Evolutionary conservation across 2,113 vertebrate genomes (phyloP).

Genomic region (Prietella phreatophila): DNA sequence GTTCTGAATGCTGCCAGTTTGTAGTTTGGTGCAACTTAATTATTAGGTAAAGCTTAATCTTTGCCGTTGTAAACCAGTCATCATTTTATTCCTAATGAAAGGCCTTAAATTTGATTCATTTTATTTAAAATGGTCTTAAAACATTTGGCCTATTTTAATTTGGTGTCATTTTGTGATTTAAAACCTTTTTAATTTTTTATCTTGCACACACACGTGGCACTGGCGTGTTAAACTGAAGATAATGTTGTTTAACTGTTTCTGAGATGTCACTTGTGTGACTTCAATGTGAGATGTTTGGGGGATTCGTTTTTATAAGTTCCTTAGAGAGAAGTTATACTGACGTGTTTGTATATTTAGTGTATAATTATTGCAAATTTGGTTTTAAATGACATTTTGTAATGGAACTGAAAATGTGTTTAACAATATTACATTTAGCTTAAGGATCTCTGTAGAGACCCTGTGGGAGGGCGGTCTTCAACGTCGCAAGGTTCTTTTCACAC

Average conservation of each 20-base stretch:
- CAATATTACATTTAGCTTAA: neutral
- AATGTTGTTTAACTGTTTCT: too few species aligned
- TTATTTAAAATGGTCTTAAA: neutral
- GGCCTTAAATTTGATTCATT: neutral
- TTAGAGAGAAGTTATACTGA: neutral
- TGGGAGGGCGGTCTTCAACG: neutral
- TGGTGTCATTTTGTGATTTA: neutral
- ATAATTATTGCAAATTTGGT: neutral
- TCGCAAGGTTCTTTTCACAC: neutral
- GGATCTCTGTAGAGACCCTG: neutral
- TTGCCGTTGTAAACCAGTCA: neutral
- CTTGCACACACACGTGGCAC: neutral
- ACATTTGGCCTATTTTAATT: neutral
- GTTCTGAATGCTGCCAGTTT: neutral
- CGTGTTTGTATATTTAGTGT: neutral
- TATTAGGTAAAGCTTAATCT: neutral
- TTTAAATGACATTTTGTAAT: neutral
- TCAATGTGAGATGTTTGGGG: neutral
- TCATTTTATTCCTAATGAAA: neutral
- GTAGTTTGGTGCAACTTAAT: neutral
- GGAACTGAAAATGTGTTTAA: neutral
- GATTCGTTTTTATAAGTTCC: neutral
- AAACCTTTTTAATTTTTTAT: too few species aligned
- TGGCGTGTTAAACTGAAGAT: too few species aligned
- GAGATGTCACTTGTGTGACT: neutral